A percentile compares a stretch with the other conserved stretches of the same genome.
These are phyloP conservation scores for Hypena proboscidalis DNA, from an alignment of 2,888 invertebrate species.

Conservation along the genomic window DNA sequence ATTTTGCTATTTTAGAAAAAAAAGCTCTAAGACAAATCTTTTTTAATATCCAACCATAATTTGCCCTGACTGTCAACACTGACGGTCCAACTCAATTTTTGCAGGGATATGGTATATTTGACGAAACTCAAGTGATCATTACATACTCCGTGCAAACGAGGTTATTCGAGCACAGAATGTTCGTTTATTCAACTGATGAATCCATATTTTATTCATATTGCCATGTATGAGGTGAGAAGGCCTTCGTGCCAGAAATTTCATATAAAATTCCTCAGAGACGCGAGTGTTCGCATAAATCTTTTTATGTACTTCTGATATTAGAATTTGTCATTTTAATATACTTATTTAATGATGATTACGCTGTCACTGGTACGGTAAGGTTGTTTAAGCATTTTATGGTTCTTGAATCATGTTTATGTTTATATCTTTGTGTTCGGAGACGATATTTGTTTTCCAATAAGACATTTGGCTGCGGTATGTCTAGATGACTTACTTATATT, in stretches of 20 bases:
- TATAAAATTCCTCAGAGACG: slow-evolving; percentile 52
- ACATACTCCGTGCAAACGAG: slow-evolving; percentile 54
- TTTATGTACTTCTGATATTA: slow-evolving; percentile 37
- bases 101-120: slow-evolving; percentile 42
- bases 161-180: slow-evolving; percentile 63
- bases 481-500: too few relatives aligned
- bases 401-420: slow-evolving; percentile 1
- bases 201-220: slow-evolving; percentile 79
- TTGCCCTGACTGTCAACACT: too few relatives aligned
- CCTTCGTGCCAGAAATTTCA: slow-evolving; percentile 46
- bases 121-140: slow-evolving; percentile 57
- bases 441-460: neutral
- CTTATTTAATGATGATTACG: slow-evolving; percentile 16
- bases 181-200: slow-evolving; percentile 77
- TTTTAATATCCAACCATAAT: too few relatives aligned
- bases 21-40: too few relatives aligned
- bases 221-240: slow-evolving; percentile 58
- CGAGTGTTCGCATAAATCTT: slow-evolving; percentile 48
- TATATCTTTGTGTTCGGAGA: slow-evolving; percentile 2
- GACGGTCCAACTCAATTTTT: slow-evolving; percentile 22
- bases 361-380: neutral
- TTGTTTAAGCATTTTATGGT: slow-evolving; percentile 1
- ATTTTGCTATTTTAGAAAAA: too few relatives aligned
- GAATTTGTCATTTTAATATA: slow-evolving; percentile 31
- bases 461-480: too few relatives aligned